A percentile compares a stretch with the other conserved stretches of the same genome.
These are phyloP conservation scores for Venturia canescens DNA, from an alignment of 1,140 invertebrate species.

Conservation along the genomic window DNA sequence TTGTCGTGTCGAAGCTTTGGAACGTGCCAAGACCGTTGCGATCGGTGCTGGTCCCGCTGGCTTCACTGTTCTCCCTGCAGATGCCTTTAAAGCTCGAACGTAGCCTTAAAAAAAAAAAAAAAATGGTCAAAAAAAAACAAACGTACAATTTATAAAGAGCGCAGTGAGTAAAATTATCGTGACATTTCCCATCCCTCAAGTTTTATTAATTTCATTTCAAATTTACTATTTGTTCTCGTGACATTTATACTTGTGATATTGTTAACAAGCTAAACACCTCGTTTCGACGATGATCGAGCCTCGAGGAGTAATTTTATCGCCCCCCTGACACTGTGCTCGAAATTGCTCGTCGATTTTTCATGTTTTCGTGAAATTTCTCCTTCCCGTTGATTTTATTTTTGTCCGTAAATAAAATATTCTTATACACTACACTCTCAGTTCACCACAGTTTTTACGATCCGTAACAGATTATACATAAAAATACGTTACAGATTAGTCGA, in stretches of 20 bases:
- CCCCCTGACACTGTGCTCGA: neutral
- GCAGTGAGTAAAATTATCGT: conserved; percentile 70
- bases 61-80: conserved; percentile 69
- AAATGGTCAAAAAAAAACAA: conserved; percentile 6
- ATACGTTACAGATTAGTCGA: neutral
- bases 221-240: conserved; percentile 43
- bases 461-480: neutral
- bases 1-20: conserved; percentile 72
- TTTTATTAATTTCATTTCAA: conserved; percentile 33
- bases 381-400: neutral
- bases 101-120: conserved; percentile 60
- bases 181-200: conserved; percentile 38
- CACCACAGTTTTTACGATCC: neutral
- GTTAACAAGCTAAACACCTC: conserved; percentile 49
- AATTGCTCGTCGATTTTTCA: neutral
- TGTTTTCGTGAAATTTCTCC: conserved; percentile 5
- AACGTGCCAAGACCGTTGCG: conserved; percentile 70
- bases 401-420: conserved; percentile 12
- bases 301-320: neutral
- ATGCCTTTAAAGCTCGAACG: conserved; percentile 68
- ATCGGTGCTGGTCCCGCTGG: conserved; percentile 68
- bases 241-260: conserved; percentile 55
- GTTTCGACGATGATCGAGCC: neutral
- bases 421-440: neutral
- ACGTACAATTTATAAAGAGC: conserved; percentile 46